Base-by-base conservation (phyloP, 2,888 invertebrate species). In the Mimachlamys varia region DNA sequence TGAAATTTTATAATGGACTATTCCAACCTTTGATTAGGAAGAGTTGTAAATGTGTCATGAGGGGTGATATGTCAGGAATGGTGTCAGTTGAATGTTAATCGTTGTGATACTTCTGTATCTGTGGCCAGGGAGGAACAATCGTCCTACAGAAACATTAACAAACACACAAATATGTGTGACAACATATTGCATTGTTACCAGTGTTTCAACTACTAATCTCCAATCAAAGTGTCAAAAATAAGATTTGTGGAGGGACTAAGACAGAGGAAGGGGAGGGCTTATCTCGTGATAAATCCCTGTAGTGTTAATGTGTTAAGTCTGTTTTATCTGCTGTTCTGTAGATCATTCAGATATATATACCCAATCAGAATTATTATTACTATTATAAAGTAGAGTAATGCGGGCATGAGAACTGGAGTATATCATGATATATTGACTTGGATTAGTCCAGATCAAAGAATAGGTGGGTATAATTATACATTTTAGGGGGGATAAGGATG, bases 191-290 rank as follows among this genome's bases (percentile, higher is more conserved):
- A 62, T 62, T 62, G 22, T n/a, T 62, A 7, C 62, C 22, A 3
- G 62, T 62, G 22, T 62, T n/a, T 62, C n/a, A 62, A 62, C 62
- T 22, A 62, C 22, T 22, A n/a, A 62, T 62, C 62, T 62, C n/a
- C n/a, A n/a, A 62, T 62, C 62, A 62, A n/a, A 22, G 62, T 62
- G 62, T 62, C 62, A 62, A 76, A 76, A n/a, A 76, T 33, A 12
- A 33, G 7, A 76, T 27, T 33, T 76, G 33, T 76, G 33, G 0
- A 33, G 3, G 53, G 15, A 10, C 44, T 44, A 44, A 19, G 53
- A 53, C 5, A 15, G 19, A 58, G 58, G 58, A 7, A n/a, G 19
- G 58, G 58, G 58, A 58, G 0, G 22, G 0, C 19, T 10, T 19
- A 58, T 58, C 58, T 58, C 0, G 0, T 15, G 22, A 76, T 33